Base-by-base conservation (phyloP, 2,797 vertebrate species). In the Sciaenops ocellatus region DNA sequence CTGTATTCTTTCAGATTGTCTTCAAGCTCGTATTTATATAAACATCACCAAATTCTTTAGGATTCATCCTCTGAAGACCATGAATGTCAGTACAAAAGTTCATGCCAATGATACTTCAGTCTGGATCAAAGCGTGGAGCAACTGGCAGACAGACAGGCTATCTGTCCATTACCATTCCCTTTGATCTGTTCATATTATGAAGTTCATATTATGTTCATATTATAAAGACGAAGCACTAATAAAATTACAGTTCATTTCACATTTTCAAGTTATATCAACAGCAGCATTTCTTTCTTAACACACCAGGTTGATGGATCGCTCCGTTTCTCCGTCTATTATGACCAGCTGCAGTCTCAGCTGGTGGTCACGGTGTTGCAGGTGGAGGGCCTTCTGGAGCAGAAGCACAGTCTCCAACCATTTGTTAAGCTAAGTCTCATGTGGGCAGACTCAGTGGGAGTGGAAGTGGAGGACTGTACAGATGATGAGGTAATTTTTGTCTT, bases 361-460 rank as follows among this genome's bases (percentile, higher is more conserved):
- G 89, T 94, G 67, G 90, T 96, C 85, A 95, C 87, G 0, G 72
- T 95, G 34, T 78, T 95, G 79, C 91, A 94, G 83, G 93, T 90
- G 4, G 76, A 78, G 47, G 92, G 85, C 3, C 91, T 96, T 69
- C 74, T 77, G 6, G 66, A 76, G 3, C 79, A 56, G 41, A 80
- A 12, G 20, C 62, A 3, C 1, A 88, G 70, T 47, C 83, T 91
- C 11, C 81, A 94, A 54, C 87, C 88, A 0, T 90, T 95, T 17
- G 74, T 96, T 28, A 85, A 74, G 55, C 47, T 96, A 24, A 84
- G 80, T 24, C 84, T 96, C 34, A 83, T 96, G 69, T 90, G 82
- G 88, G 86, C 73, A 26, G 78, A 76, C 26, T 89, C 81, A n/a
- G 73, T 78, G 5, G 81, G 56, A 44, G 63, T 72, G 42, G 76